phyloP scores from a whole-genome alignment of 2,888 invertebrate genomes.

The Gonocerus acuteangulatus region DNA sequence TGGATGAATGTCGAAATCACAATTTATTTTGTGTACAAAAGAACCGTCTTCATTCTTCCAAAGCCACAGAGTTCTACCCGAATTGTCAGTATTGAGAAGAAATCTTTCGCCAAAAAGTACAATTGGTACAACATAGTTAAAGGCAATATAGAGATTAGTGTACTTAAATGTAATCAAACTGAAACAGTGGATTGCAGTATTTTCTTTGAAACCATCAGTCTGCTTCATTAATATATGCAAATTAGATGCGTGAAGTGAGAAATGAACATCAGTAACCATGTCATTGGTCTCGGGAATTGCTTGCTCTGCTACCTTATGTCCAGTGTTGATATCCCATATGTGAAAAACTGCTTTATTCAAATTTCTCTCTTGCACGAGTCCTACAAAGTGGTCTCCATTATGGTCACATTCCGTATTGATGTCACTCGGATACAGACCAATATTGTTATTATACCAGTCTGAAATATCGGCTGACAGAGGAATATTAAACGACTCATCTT shows the following conservation, averaged over 20 bases:
- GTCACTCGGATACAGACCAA: conserved; percentile 34
- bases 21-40: conserved; percentile 9
- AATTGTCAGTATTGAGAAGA: conserved; percentile 15
- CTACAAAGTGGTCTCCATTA: conserved; percentile 35
- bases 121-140: conserved; percentile 31
- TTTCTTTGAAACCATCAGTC: background rate
- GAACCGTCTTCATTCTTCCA: conserved; percentile 18
- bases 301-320: conserved; percentile 25
- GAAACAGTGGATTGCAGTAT: conserved; percentile 27
- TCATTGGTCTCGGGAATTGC: conserved; percentile 21
- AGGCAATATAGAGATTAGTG: conserved; percentile 16
- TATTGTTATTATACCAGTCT: conserved; percentile 31
- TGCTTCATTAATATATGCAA: conserved; percentile 20
- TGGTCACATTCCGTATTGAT: conserved; percentile 29
- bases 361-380: conserved; percentile 24
- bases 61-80: conserved; percentile 6
- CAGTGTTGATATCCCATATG: conserved; percentile 33
- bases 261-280: conserved; percentile 12
- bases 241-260: conserved; percentile 17
- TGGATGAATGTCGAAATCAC: conserved; percentile 16
- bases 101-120: conserved; percentile 30
- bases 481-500: conserved; percentile 26
- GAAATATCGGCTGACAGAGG: conserved; percentile 25
- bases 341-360: conserved; percentile 23
- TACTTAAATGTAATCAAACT: conserved; percentile 29